A percentile compares a stretch with the other conserved stretches of the same genome.
These are phyloP conservation scores for Myocastor coypus DNA, from an alignment of 2,113 vertebrate genomes.

Conservation along the genomic window DNA sequence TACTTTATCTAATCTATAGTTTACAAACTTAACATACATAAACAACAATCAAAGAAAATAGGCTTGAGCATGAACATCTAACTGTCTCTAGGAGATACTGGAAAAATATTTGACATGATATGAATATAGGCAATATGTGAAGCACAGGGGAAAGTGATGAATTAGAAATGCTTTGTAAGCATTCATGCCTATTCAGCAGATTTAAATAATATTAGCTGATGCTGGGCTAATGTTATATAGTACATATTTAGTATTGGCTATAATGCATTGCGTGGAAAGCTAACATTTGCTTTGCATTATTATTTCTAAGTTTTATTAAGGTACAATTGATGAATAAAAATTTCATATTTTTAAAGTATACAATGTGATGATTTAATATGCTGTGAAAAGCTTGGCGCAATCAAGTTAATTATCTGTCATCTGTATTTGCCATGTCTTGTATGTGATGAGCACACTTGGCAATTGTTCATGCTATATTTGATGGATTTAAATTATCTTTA, in stretches of 20 bases:
- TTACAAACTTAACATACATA: not conserved
- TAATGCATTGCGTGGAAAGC: constrained; percentile 21
- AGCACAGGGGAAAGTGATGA: not conserved
- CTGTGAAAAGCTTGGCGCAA: not conserved
- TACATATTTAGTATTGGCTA: not conserved
- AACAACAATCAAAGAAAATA: not conserved
- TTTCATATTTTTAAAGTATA: not conserved
- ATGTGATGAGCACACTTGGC: not conserved
- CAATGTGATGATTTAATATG: not conserved
- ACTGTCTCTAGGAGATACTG: not conserved
- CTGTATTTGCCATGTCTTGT: not conserved
- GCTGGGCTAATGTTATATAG: not conserved
- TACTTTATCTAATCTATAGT: not conserved
- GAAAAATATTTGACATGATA: not conserved
- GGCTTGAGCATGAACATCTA: not conserved
- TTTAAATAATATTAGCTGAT: not conserved
- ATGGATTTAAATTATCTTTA: not conserved
- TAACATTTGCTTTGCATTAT: not conserved
- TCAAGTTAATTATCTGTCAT: not conserved
- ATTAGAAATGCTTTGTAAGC: not conserved
- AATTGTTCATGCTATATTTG: not conserved
- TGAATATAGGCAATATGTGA: not conserved
- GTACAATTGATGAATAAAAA: not conserved
- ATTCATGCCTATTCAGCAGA: not conserved
- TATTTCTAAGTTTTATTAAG: not conserved